These are phyloP conservation scores for Okapia johnstoni DNA, from an alignment of 2,113 vertebrate genomes.

Conservation along the genomic window DNA sequence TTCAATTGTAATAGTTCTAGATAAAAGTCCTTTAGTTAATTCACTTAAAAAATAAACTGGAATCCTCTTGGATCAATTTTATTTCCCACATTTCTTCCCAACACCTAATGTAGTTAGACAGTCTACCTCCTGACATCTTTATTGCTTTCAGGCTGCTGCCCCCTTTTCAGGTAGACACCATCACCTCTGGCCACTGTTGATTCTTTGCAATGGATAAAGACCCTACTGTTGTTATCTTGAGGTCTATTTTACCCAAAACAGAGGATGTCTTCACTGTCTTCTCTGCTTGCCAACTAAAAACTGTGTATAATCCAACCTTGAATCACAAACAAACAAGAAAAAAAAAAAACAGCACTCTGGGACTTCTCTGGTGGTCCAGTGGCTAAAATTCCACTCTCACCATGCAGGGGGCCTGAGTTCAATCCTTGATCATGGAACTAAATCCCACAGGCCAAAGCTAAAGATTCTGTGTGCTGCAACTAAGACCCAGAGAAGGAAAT, in stretches of 20 bases:
- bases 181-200: background rate
- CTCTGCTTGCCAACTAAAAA: background rate
- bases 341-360: background rate
- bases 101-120: background rate
- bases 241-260: background rate
- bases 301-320: background rate
- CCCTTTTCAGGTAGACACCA: background rate
- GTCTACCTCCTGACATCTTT: background rate
- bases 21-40: background rate
- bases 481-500: background rate
- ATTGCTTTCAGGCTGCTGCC: background rate
- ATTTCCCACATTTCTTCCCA: background rate
- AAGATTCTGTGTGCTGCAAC: background rate
- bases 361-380: background rate
- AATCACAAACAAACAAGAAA: background rate
- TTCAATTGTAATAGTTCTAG: background rate
- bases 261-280: background rate
- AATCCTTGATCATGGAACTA: background rate
- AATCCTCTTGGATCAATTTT: background rate
- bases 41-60: background rate
- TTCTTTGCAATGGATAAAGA: background rate
- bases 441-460: background rate
- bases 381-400: background rate
- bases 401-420: background rate
- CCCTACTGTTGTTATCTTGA: background rate